A percentile compares a stretch with the other conserved stretches of the same genome.
These are phyloP conservation scores for Chrysochloris asiatica DNA, from an alignment of 2,113 vertebrate genomes.

Conservation along the genomic window DNA sequence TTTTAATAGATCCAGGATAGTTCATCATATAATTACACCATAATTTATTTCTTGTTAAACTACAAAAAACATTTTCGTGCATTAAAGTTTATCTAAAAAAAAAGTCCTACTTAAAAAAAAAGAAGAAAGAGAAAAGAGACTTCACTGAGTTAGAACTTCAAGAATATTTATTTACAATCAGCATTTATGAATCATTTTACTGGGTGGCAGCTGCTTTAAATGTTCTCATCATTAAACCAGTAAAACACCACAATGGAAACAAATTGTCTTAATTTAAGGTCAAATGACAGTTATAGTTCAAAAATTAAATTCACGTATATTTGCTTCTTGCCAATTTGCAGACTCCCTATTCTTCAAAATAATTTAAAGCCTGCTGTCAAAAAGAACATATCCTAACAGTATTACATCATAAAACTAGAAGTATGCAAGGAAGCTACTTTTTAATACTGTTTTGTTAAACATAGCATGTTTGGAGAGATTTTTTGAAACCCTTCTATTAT, in stretches of 20 bases:
- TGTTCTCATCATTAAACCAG: constrained; percentile 63
- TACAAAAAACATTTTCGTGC: neutral
- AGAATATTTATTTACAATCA: constrained; percentile 67
- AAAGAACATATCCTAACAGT: constrained; percentile 43
- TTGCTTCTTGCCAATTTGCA: constrained; percentile 63
- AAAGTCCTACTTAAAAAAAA: constrained; percentile 2
- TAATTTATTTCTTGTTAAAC: constrained; percentile 58
- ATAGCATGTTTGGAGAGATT: neutral
- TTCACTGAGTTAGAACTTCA: constrained; percentile 67
- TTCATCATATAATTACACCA: constrained; percentile 45
- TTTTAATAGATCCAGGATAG: constrained; percentile 49
- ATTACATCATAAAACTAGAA: constrained; percentile 46
- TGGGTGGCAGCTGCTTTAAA: constrained; percentile 71
- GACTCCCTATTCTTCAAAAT: constrained; percentile 58
- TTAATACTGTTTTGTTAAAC: constrained; percentile 39
- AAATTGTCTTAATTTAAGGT: constrained; percentile 71
- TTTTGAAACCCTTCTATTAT: constrained; percentile 45
- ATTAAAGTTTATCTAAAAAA: constrained; percentile 55
- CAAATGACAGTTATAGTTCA: constrained; percentile 67
- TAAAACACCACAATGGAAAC: constrained; percentile 71
- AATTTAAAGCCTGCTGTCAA: constrained; percentile 43
- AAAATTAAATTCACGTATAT: constrained; percentile 74
- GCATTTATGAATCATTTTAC: constrained; percentile 70
- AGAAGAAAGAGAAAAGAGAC: neutral
- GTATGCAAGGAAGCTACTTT: neutral